phyloP scores from a whole-genome alignment of 2,888 invertebrate genomes.

The Choreutis nemorana region DNA sequence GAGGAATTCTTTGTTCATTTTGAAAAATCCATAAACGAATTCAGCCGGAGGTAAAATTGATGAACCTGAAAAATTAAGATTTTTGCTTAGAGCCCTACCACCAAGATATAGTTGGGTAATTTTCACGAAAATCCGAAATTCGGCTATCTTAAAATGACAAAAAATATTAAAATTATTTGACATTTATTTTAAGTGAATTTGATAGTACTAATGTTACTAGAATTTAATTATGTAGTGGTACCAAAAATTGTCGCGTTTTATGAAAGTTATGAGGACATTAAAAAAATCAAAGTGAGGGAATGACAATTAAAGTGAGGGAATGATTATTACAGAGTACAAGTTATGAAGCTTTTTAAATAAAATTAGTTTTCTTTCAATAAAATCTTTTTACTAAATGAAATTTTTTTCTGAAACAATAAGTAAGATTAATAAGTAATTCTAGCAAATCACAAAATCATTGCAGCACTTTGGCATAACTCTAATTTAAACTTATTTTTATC shows the following conservation, averaged over 20 bases:
- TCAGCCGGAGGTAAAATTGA: neutral
- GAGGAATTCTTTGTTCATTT: neutral
- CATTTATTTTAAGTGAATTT: too few relatives aligned
- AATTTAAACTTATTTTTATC: slow-evolving; percentile 1
- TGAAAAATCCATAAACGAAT: neutral
- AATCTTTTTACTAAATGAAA: slow-evolving; percentile 4
- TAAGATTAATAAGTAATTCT: slow-evolving; percentile 4
- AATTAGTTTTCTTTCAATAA: slow-evolving; percentile 4
- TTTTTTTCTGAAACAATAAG: slow-evolving; percentile 4
- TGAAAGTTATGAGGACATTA: slow-evolving; percentile 5
- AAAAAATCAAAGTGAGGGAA: slow-evolving; percentile 2
- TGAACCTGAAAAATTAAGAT: neutral
- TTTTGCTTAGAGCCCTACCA: neutral
- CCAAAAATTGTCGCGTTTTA: slow-evolving; percentile 6
- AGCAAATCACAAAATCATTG: slow-evolving; percentile 4
- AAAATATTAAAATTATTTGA: slow-evolving; percentile 4
- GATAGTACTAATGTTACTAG: slow-evolving; percentile 5
- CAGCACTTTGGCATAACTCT: neutral
- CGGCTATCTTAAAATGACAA: slow-evolving; percentile 5
- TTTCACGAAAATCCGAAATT: too few relatives aligned
- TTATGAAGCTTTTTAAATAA: slow-evolving; percentile 5
- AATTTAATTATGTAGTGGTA: slow-evolving; percentile 6
- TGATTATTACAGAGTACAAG: slow-evolving; percentile 4
- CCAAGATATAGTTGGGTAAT: neutral
- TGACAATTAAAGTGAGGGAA: slow-evolving; percentile 5